Evolutionary conservation across 2,888 invertebrate genomes (phyloP), one percentile per base, ranked within the genome.

Genomic region (Falcaria lacertinaria): DNA sequence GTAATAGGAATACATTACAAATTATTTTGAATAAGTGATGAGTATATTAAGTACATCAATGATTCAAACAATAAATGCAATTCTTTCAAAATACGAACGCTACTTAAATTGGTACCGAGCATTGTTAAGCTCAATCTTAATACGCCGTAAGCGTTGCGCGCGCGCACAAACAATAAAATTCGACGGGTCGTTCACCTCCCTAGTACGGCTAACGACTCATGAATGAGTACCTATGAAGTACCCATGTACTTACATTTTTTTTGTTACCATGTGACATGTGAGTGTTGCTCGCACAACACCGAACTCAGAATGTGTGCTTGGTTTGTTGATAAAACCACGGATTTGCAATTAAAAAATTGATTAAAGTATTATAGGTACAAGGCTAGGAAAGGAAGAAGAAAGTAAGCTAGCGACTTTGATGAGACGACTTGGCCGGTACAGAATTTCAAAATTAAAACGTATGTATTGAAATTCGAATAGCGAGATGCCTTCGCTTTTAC

Each of bases 181-280:
- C 64, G 64, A 55, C 44, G 58, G 78, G 71, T 71, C 75, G 42
- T 69, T 74, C 62, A 79, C 70, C 81, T 50, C 42, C 19, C 50
- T 52, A 56, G 55, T 61, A 62, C 59, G 61, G 60, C 57, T 64
- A 63, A 69, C 65, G 61, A 69, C 57, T 69, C 69, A 70, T 73
- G 74, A 74, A 75, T 73, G 61, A 22, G 17, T 36, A 37, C 14
- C 4, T 19, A 36, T 14, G 13, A 13, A 15, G n/a, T 37, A 37
- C 15, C 22, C 15, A n/a, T 63, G 28, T 28, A 28, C 28, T 28
- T 28, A 28, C 28, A 3, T 3, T 8, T 28, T 11, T 28, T 28
- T 11, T 28, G 28, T 28, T 28, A 8, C 28, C 28, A 7, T 8
- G 11, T 28, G n/a, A n/a, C n/a, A n/a, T n/a, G n/a, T n/a, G n/a